A percentile compares a stretch with the other conserved stretches of the same genome.
Evolutionary conservation across 2,888 invertebrate genomes (phyloP).

Genomic region (Oxytorus armatus): DNA sequence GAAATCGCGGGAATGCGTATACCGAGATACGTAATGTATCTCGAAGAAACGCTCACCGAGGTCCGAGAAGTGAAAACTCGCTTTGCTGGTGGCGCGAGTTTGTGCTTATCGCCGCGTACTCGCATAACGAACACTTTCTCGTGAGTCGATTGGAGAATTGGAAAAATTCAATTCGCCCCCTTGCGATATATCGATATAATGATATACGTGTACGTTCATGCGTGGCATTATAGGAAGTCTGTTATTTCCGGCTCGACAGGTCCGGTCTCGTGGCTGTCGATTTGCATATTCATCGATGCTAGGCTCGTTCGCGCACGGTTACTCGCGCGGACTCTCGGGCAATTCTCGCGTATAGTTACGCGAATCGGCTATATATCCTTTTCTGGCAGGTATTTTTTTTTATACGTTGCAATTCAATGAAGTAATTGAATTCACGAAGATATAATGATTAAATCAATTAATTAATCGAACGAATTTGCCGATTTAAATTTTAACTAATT

Average conservation of each 20-base stretch:
- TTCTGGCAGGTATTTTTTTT: not conserved
- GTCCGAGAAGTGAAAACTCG: constrained; percentile 67
- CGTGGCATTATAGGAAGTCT: constrained; percentile 64
- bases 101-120: constrained; percentile 55
- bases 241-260: constrained; percentile 63
- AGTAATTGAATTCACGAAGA: constrained; percentile 62
- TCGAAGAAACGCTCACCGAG: constrained; percentile 42
- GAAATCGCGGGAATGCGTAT: constrained; percentile 46
- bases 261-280: constrained; percentile 51
- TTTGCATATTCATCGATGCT: constrained; percentile 64
- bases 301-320: constrained; percentile 31
- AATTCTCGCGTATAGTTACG: not conserved
- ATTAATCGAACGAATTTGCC: not conserved
- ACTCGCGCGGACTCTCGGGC: constrained; percentile 9
- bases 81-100: constrained; percentile 38
- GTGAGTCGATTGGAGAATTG: constrained; percentile 54
- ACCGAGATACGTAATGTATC: constrained; percentile 41
- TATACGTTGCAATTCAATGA: no score
- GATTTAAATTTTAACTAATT: not conserved
- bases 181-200: constrained; percentile 38
- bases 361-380: not conserved
- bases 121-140: constrained; percentile 62
- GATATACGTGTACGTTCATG: constrained; percentile 59
- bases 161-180: constrained; percentile 47
- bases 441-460: constrained; percentile 71